A percentile compares a stretch with the other conserved stretches of the same genome.
These are phyloP conservation scores for Dysmachus trigonus DNA, from an alignment of 2,888 invertebrate genomes.

Conservation along the genomic window DNA sequence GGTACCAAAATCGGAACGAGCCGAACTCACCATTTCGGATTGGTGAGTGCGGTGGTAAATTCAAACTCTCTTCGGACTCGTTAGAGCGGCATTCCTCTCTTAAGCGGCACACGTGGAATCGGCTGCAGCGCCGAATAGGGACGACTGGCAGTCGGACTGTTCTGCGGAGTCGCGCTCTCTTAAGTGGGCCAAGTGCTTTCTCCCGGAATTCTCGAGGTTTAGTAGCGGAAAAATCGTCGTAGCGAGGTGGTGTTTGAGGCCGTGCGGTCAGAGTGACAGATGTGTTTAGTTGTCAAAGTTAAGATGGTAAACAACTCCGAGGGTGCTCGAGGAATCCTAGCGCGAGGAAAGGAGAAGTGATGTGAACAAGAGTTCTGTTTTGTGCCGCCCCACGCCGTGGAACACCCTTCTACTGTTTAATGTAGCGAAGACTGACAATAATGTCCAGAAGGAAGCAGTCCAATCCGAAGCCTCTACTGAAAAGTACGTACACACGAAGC, in stretches of 20 bases:
- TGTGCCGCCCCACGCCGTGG: constrained; percentile 6
- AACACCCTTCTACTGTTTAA: constrained; percentile 33
- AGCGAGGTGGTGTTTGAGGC: background rate
- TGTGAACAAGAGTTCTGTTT: constrained; percentile 22
- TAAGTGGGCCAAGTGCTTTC: background rate
- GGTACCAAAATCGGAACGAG: background rate
- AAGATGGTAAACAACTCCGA: constrained; percentile 30
- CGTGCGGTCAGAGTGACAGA: constrained; percentile 36
- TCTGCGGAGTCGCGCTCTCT: background rate
- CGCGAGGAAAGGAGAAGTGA: constrained; percentile 14
- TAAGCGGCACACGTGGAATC: background rate
- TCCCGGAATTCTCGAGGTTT: constrained; percentile 11
- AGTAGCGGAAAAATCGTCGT: constrained; percentile 32
- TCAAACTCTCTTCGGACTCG: background rate
- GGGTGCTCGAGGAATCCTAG: constrained; percentile 22
- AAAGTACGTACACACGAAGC: constrained; percentile 80
- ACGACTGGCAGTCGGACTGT: too few species aligned
- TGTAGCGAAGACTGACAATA: constrained; percentile 47
- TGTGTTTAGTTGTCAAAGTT: constrained; percentile 42
- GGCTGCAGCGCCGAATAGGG: background rate
- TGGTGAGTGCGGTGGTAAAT: background rate
- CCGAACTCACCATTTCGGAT: background rate
- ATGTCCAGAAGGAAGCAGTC: constrained; percentile 97
- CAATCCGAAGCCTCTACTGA: constrained; percentile 89
- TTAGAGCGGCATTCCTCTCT: background rate